Conservation (phyloP, 2,888 invertebrate species). For the Spisula solida region DNA sequence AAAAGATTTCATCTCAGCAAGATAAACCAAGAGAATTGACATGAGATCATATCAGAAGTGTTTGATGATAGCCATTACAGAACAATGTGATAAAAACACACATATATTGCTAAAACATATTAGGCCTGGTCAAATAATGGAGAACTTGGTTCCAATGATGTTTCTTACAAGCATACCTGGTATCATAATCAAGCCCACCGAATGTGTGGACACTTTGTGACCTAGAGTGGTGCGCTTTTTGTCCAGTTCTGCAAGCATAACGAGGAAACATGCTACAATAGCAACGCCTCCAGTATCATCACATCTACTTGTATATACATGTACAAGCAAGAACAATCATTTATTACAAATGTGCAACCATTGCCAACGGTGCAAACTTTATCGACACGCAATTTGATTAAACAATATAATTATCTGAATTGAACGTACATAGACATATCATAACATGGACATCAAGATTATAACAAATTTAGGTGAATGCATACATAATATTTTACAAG, state of each 20-base stretch:
- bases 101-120: background rate
- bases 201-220: slow-evolving; percentile 70
- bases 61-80: background rate
- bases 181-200: slow-evolving; percentile 63
- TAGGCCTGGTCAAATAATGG: background rate
- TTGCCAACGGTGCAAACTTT: no score
- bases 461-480: no score
- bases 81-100: background rate
- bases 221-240: slow-evolving; percentile 54
- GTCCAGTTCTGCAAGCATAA: slow-evolving; percentile 67
- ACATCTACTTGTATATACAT: background rate
- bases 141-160: slow-evolving; percentile 27
- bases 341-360: no score
- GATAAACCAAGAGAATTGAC: background rate
- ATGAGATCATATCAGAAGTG: background rate
- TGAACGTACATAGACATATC: no score
- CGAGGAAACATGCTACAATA: slow-evolving; percentile 38
- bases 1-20: background rate
- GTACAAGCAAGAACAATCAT: no score
- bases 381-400: no score
- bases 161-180: slow-evolving; percentile 58
- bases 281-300: background rate
- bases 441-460: no score
- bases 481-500: no score
- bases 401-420: no score